Base-by-base conservation (phyloP, 2,113 vertebrate genomes). In the Baryphthengus martii region DNA sequence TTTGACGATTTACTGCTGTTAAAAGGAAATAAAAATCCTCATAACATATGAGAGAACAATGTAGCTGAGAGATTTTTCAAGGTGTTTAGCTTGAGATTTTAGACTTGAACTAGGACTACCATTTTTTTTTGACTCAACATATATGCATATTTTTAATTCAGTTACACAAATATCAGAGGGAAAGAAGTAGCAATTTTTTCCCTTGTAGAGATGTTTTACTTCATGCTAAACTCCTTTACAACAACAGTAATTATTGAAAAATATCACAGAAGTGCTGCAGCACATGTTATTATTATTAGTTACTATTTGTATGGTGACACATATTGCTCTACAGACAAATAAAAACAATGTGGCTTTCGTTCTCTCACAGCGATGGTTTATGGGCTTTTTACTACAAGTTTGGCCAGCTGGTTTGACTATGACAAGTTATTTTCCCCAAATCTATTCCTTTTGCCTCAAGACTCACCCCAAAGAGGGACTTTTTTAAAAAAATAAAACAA, bases 171-270 rank as follows among this genome's bases (percentile, higher is more conserved):
- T 91, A 96, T 65, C 85, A 61, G 65, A 85, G 70, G 66, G 77
- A 92, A 97, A 91, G 58, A 95, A 49, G 84, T 65, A 96, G 70
- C 85, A 93, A 56, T 95, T 89, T 90, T 81, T 88, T 40, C 52
- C 31, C 63, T 58, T 44, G 40, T 78, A 74, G 89, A 87, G 55
- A 86, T 95, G 93, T 95, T 95, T 89, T 96, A 96, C 82, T 96
- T 94, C 92, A 83, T 53, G 87, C 68, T 96, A 81, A 94, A 92
- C 63, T 90, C 82, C 66, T 95, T 89, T 91, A 88, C 85, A 95
- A 93, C 91, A 97, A 87, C 91, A 95, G 73, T 93, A 97, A 96
- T 96, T 95, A 97, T 94, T 95, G 89, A 89, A 96, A 97, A 97
- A 95, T 96, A 93, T 78, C 90, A 96, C 89, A 81, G 92, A 97